phyloP scores from a whole-genome alignment of 1,140 invertebrate genomes.

The Proctacanthus coquilletti region DNA sequence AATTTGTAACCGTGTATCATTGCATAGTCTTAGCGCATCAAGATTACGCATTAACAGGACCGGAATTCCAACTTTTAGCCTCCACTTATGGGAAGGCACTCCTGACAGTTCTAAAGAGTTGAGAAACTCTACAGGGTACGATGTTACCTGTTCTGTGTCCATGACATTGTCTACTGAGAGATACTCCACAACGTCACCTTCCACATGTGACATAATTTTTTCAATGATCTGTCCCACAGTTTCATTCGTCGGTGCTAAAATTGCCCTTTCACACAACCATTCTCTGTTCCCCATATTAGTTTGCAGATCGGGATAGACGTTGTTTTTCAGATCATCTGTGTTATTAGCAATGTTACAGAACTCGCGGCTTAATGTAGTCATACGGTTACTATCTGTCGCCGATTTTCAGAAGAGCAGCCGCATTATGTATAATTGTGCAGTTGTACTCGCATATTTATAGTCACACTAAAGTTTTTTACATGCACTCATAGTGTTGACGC shows the following conservation, averaged over 20 bases:
- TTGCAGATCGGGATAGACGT: slow-evolving; percentile 9
- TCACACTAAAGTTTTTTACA: slow-evolving; percentile 28
- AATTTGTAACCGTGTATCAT: slow-evolving; percentile 22
- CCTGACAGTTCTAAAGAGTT: slow-evolving; percentile 27
- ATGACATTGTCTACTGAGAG: slow-evolving; percentile 26
- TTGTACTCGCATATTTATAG: slow-evolving; percentile 28
- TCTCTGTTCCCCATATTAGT: slow-evolving; percentile 19
- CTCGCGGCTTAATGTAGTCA: slow-evolving; percentile 13
- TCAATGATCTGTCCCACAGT: slow-evolving; percentile 13
- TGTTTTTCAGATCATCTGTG: slow-evolving; percentile 8
- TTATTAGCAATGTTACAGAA: too few species aligned
- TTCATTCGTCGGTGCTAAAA: slow-evolving; percentile 19
- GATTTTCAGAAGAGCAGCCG: too few species aligned
- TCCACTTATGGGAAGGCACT: slow-evolving; percentile 12
- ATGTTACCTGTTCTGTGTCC: slow-evolving; percentile 22
- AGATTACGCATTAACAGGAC: slow-evolving; percentile 31
- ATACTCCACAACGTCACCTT: slow-evolving; percentile 15
- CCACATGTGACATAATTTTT: slow-evolving; percentile 18
- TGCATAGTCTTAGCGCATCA: slow-evolving; percentile 22
- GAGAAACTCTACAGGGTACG: slow-evolving; percentile 31
- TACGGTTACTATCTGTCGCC: slow-evolving; percentile 19
- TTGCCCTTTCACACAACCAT: too few species aligned
- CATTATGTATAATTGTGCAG: slow-evolving; percentile 25
- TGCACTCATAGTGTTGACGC: slow-evolving; percentile 23
- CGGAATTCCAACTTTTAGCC: slow-evolving; percentile 13